A percentile compares a stretch with the other conserved stretches of the same genome.
These are phyloP conservation scores for Zaprionus africanus DNA, from an alignment of 1,140 invertebrate species.

Conservation along the genomic window DNA sequence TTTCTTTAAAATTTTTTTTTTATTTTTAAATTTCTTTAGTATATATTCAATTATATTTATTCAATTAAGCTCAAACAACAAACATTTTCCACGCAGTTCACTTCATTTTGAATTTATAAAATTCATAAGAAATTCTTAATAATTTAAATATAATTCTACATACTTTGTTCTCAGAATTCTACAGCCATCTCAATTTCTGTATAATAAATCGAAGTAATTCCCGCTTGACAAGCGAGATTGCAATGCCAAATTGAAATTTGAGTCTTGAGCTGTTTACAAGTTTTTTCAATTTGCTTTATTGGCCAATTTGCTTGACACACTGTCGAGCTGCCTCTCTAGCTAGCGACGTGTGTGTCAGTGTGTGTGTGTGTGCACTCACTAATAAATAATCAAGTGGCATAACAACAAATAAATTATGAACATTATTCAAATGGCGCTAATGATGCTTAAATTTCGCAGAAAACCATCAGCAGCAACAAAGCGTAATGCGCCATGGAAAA, in stretches of 20 bases:
- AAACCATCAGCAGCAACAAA: constrained; percentile 4
- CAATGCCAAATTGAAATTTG: constrained; percentile 1
- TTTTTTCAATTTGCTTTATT: constrained; percentile 12
- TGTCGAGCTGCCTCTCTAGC: background rate
- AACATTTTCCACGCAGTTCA: background rate
- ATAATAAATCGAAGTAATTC: background rate
- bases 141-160: background rate
- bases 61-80: no score
- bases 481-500: constrained; percentile 4
- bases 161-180: background rate
- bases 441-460: constrained; percentile 46
- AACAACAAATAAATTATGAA: constrained; percentile 45
- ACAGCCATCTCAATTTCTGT: background rate
- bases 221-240: background rate
- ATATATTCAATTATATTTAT: no score
- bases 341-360: background rate
- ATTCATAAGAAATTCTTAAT: background rate
- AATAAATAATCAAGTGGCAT: constrained; percentile 44
- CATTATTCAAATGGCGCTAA: constrained; percentile 51
- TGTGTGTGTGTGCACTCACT: constrained; percentile 1
- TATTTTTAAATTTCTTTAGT: no score
- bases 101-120: background rate
- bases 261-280: constrained; percentile 2
- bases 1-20: no score
- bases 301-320: constrained; percentile 4